phyloP scores from a whole-genome alignment of 2,888 invertebrate genomes.

The Creontiades dilutus region DNA sequence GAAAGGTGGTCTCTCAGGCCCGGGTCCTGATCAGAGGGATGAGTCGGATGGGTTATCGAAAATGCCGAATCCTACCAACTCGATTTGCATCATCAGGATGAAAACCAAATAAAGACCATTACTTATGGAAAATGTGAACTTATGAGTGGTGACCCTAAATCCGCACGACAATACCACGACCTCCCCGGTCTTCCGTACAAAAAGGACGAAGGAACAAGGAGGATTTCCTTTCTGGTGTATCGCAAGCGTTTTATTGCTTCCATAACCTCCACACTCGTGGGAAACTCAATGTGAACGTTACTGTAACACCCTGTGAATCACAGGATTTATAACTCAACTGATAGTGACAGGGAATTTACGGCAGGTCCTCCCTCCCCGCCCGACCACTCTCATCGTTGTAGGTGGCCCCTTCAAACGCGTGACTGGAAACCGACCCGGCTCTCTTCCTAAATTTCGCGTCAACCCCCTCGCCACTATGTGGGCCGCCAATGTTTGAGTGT shows the following conservation, averaged over 20 bases:
- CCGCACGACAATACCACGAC: neutral
- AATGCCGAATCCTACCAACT: too few relatives aligned
- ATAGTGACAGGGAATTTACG: conserved; percentile 66
- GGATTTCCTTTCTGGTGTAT: neutral
- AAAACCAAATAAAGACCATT: too few relatives aligned
- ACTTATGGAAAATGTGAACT: neutral
- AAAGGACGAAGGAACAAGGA: neutral
- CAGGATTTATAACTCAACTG: conserved; percentile 65
- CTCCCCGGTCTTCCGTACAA: neutral
- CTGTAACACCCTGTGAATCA: conserved; percentile 52
- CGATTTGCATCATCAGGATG: too few relatives aligned
- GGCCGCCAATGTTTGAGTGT: conserved; percentile 50
- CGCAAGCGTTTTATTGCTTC: conserved; percentile 44
- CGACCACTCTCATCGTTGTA: neutral
- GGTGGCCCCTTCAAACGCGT: conserved; percentile 38
- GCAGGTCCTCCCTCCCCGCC: neutral
- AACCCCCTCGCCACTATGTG: conserved; percentile 6
- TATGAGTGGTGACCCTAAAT: conserved; percentile 12
- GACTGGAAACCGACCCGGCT: conserved; percentile 3
- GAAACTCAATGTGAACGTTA: conserved; percentile 55
- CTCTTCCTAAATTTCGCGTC: conserved; percentile 32
- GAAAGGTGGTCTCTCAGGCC: too few relatives aligned
- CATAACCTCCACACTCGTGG: conserved; percentile 5
- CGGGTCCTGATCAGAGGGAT: too few relatives aligned
- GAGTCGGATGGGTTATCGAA: too few relatives aligned